Evolutionary conservation across 2,888 invertebrate species (phyloP).

Genomic region (Stenotaenia linearis): DNA sequence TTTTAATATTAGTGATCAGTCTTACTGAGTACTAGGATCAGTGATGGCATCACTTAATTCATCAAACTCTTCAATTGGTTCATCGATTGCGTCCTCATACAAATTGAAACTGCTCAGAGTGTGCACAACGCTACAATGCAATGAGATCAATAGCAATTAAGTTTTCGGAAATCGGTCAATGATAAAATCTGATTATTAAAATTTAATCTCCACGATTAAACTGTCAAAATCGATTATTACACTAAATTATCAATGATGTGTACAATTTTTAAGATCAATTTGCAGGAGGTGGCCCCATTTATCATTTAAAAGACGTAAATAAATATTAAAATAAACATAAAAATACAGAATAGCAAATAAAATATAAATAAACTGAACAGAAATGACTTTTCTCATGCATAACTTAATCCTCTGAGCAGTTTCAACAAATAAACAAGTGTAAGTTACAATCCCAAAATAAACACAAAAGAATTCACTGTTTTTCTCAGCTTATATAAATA

Average conservation of each 20-base stretch:
- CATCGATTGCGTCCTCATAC: constrained; percentile 51
- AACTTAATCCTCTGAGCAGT: not conserved
- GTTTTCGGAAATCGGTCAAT: not conserved
- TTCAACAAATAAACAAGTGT: not conserved
- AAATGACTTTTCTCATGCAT: not conserved
- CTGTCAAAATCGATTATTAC: not conserved
- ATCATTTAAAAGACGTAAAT: not conserved
- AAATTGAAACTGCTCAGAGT: constrained; percentile 52
- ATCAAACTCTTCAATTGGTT: constrained; percentile 48
- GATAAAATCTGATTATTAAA: not conserved
- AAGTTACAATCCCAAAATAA: not conserved
- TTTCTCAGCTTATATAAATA: not conserved
- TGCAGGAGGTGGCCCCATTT: not conserved
- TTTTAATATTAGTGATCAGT: constrained; percentile 34
- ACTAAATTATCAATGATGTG: not conserved
- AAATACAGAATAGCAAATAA: not conserved
- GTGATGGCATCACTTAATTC: constrained; percentile 52
- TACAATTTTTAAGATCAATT: not conserved
- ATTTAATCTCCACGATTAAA: too few species aligned
- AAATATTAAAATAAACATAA: not conserved
- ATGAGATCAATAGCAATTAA: not conserved
- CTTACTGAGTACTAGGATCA: constrained; percentile 54
- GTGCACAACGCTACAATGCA: constrained; percentile 48
- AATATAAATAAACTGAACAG: not conserved
- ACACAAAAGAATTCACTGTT: not conserved